Evolutionary conservation across 2,797 vertebrate genomes (phyloP), one percentile per base, ranked within the genome.

Genomic region (Ataeniobius toweri): DNA sequence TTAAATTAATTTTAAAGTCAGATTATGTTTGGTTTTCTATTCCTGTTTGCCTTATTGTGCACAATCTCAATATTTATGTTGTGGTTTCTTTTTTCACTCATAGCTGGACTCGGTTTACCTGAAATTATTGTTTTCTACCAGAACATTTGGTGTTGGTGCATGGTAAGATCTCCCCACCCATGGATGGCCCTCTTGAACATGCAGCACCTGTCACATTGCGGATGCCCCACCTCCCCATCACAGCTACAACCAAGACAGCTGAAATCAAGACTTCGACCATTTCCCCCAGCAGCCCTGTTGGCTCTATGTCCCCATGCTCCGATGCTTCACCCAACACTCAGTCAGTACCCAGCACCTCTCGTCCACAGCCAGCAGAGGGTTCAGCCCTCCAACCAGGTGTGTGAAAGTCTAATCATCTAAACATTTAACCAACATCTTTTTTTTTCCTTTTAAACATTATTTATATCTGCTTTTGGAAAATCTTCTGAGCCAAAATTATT

Each of bases 171-270:
- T 89, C 93, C 36, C 91, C 92, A 3, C 85, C 90, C n/a, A 80
- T 20, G 44, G 89, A 92, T 26, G 69, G 90, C 55, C 91, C 90
- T 8, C 96, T 94, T 48, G 96, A 92, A 76, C 89, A 93, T 87
- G 82, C 86, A 0, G 89, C 92, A 0, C 87, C 94, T 0, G 78
- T 90, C 9, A 71, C 91, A 36, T 93, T 96, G 88, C 91, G 95
- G 79, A 96, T 95, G 94, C 96, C 97, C 18, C 97, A 99, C 89
- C 95, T 97, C 82, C 97, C 98, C 0, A 97, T 96, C 85, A 95
- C 94, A 0, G 95, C 95, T 4, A 94, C 92, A 24, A 96, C 94
- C 73, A 96, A 96, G 88, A 92, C 92, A 2, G 94, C 94, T 18
- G 94, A 95, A 53, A 76, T 92, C 16, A 95, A 92, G 61, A 76